Base-by-base conservation (phyloP, 2,888 invertebrate genomes). In the Eupithecia insigniata region DNA sequence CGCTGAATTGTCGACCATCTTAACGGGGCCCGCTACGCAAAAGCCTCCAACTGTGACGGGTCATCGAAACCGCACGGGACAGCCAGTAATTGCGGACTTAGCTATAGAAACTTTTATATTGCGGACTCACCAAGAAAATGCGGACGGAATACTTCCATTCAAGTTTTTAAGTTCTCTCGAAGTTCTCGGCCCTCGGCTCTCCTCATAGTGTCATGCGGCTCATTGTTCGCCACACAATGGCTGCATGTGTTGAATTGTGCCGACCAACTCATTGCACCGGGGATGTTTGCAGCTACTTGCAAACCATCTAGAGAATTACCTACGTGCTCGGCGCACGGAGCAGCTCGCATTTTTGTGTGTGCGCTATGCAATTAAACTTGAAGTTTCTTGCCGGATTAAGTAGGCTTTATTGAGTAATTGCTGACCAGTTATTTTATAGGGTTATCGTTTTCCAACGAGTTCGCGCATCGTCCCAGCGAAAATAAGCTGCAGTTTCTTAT, bases 161-260 rank as follows among this genome's bases (percentile, higher is more conserved):
- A 90, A 90, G 86, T 87, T 90, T 90, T 87, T 86, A 89, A 92
- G 91, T 89, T 91, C 87, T 87, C 86, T 88, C 85, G 84, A 88
- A 91, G 88, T 88, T 89, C 89, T 88, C 83, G 84, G 88, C 85
- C 87, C 86, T 83, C 84, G 84, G 88, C 85, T 87, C 86, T 86
- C 89, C 86, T 86, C 89, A 83, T 87, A 88, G 88, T 87, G 86
- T 88, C 87, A 87, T 85, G 87, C 85, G 81, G 84, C 80, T 84
- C 90, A 87, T 93, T 93, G 93, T 93, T 87, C 87, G 84, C 67
- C 76, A 77, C 81, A 93, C 93, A 93, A 93, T 92, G 79, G 91
- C 78, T 80, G 87, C 88, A 89, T 90, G 89, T 91, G 90, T 89
- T 89, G 89, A 86, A 89, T 87, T 88, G 89, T 84, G 87, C 89